These are phyloP conservation scores for Drosophila melanica DNA, from an alignment of 1,140 invertebrate species.

Conservation along the genomic window DNA sequence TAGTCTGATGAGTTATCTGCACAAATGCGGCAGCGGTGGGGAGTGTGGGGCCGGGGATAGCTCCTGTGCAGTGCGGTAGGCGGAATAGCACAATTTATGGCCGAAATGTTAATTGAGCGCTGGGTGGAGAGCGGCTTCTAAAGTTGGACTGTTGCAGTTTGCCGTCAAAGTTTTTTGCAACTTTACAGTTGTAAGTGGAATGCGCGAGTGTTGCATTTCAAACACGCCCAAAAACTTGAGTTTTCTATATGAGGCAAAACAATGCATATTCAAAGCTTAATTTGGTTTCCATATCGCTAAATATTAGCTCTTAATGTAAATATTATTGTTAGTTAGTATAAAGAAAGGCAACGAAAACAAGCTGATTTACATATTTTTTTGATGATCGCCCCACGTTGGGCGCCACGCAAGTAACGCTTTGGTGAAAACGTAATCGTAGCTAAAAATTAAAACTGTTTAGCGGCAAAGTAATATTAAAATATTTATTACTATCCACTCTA, in stretches of 20 bases:
- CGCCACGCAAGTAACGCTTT: too few relatives aligned
- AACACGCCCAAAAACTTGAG: conserved; percentile 5
- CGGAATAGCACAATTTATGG: conserved; percentile 68
- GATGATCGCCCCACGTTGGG: too few relatives aligned
- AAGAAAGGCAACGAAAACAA: not conserved
- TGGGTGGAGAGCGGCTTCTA: conserved; percentile 23
- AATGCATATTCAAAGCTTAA: conserved; percentile 26
- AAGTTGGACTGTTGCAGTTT: conserved; percentile 44
- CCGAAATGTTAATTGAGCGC: conserved; percentile 78
- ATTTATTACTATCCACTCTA: too few relatives aligned
- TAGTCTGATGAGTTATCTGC: conserved; percentile 81
- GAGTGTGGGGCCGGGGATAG: not conserved
- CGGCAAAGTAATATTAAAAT: too few relatives aligned
- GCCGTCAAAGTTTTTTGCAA: conserved; percentile 37
- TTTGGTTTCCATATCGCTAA: conserved; percentile 8
- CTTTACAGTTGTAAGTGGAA: conserved; percentile 9
- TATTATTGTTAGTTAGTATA: conserved; percentile 9
- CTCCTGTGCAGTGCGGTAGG: conserved; percentile 9
- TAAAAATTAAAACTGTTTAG: too few relatives aligned
- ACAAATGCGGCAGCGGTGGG: conserved; percentile 60
- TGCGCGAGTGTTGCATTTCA: conserved; percentile 7
- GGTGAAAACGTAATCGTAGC: too few relatives aligned
- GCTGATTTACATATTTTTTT: not conserved
- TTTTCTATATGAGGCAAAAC: not conserved
- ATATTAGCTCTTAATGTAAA: conserved; percentile 17